Evolutionary conservation across 2,888 invertebrate species (phyloP), one percentile per base, ranked within the genome.

Genomic region (Tachina fera): DNA sequence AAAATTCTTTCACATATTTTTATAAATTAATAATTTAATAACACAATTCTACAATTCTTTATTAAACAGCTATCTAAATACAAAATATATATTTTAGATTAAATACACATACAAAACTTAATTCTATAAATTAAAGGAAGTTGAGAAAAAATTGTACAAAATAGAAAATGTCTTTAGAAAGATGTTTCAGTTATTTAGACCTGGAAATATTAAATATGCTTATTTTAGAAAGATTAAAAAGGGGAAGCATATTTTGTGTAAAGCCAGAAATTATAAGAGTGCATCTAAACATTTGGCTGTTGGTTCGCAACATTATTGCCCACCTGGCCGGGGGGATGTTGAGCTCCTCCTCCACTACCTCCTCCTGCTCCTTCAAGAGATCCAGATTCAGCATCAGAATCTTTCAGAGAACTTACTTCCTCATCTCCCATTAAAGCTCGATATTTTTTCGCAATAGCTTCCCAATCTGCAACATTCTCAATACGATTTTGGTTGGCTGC

Each of bases 381-480:
- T n/a, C 92, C 92, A 47, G 90, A 91, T 86, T 93, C 93, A 39
- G 91, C 92, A 82, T 93, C 92, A 6, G 92, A 92, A 47, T 93
- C 93, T 88, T 92, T 92, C 6, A 93, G 87, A 1, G 93, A 93
- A 13, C 91, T 91, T 2, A 91, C 94, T 22, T 94, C 94, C 83
- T 95, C 95, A 84, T 95, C 94, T 93, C 96, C 96, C 87, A 95
- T 94, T 11, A 97, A 93, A 0, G 96, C 96, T 22, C 97, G 94
- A 92, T 98, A 98, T 91, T 97, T 97, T 93, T 96, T 96, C 31
- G 97, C 96, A 82, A 98, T 97, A 3, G 96, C 94, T 90, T 97
- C 97, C 98, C 98, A 98, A 92, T 98, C 97, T 2, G 97, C 97
- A 9, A 98, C 97, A 90, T 96, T 97, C 91, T 97, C 97, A 88